phyloP scores from a whole-genome alignment of 1,140 invertebrate species.

The Drosophila prosaltans region DNA sequence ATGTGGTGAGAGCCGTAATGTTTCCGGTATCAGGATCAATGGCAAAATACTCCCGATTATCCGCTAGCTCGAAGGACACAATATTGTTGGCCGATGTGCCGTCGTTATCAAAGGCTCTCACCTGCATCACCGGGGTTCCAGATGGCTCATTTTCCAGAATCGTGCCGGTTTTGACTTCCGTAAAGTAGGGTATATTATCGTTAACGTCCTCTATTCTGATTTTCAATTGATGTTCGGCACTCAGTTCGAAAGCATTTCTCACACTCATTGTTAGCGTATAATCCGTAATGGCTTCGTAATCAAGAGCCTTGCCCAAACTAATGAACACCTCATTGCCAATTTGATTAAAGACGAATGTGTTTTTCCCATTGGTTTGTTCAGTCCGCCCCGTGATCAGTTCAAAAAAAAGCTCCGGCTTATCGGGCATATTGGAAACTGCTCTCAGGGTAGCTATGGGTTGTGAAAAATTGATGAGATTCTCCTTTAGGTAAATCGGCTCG shows the following conservation, averaged over 20 bases:
- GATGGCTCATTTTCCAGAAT: constrained; percentile 92
- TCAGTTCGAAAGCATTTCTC: constrained; percentile 91
- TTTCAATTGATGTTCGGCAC: constrained; percentile 89
- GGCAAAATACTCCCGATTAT: constrained; percentile 88
- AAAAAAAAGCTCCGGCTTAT: constrained; percentile 89
- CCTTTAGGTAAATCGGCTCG: constrained; percentile 87
- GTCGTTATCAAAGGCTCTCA: constrained; percentile 93
- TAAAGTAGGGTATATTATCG: constrained; percentile 93
- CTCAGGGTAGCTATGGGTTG: constrained; percentile 87
- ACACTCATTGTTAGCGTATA: constrained; percentile 93
- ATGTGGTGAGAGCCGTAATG: constrained; percentile 89
- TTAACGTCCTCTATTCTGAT: constrained; percentile 93
- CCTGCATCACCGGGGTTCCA: constrained; percentile 93
- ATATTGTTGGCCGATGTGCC: constrained; percentile 92
- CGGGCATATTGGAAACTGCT: constrained; percentile 89
- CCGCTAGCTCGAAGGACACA: constrained; percentile 89
- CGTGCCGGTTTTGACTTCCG: constrained; percentile 89
- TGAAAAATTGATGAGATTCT: constrained; percentile 89
- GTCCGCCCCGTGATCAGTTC: constrained; percentile 91
- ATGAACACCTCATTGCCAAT: constrained; percentile 89
- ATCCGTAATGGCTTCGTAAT: constrained; percentile 92
- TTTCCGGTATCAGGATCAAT: constrained; percentile 93
- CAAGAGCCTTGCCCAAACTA: constrained; percentile 88
- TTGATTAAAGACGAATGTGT: constrained; percentile 89
- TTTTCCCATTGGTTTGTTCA: constrained; percentile 91